phyloP scores from a whole-genome alignment of 2,797 vertebrate species.

The Sebastes matsubarae region DNA sequence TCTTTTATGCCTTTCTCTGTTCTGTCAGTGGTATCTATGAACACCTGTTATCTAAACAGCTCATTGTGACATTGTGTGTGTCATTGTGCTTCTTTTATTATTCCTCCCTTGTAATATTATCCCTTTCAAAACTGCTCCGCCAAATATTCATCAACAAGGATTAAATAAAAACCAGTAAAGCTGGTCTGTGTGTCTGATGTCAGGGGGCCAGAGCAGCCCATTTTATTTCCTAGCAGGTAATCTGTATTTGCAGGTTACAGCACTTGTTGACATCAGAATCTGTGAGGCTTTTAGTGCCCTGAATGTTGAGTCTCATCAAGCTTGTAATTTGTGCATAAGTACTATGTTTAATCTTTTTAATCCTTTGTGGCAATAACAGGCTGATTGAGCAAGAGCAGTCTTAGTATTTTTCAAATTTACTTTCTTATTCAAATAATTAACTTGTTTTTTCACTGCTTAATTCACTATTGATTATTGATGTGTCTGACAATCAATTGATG shows the following conservation, averaged over 20 bases:
- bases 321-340: background rate
- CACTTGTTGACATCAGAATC: background rate
- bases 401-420: background rate
- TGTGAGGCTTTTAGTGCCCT: background rate
- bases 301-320: background rate
- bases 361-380: background rate
- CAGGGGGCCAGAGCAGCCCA: background rate
- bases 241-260: background rate
- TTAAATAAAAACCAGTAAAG: background rate
- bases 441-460: background rate
- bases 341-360: background rate
- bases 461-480: background rate
- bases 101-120: background rate
- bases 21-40: background rate
- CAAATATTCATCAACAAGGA: background rate
- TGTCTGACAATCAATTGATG: background rate
- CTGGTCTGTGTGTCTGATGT: background rate
- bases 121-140: background rate
- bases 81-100: too few species aligned
- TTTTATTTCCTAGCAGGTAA: background rate
- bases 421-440: background rate
- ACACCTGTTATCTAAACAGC: background rate
- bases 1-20: too few species aligned
- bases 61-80: background rate
- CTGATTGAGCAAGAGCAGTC: background rate